Percentiles rank a stretch among this genome's conserved stretches.
Evolutionary conservation across 2,888 invertebrate species (phyloP).

Genomic region (Mantis religiosa): DNA sequence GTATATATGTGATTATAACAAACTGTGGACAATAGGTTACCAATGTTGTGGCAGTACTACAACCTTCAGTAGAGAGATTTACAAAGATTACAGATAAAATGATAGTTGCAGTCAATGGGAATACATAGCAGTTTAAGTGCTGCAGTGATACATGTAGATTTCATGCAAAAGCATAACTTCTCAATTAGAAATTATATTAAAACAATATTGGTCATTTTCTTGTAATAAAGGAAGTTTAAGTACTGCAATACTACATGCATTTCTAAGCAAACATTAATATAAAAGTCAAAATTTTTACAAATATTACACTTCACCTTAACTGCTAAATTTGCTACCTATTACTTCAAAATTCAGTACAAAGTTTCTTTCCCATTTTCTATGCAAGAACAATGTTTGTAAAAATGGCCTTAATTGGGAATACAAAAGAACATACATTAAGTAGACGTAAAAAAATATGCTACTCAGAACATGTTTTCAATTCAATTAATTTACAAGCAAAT

Average conservation of each 20-base stretch:
- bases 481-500: not conserved
- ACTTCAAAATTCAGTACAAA: not conserved
- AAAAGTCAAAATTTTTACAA: not conserved
- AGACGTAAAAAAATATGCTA: not conserved
- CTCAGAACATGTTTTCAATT: not conserved
- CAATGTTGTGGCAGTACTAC: too few species aligned
- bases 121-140: too few species aligned
- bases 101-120: too few species aligned
- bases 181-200: not conserved
- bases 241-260: not conserved
- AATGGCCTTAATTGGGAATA: not conserved
- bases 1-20: too few species aligned
- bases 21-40: too few species aligned
- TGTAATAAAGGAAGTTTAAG: not conserved
- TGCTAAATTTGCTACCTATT: not conserved
- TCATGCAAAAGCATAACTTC: not conserved
- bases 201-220: not conserved
- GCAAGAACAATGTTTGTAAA: not conserved
- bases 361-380: not conserved
- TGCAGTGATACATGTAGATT: too few species aligned
- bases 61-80: too few species aligned
- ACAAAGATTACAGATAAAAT: too few species aligned
- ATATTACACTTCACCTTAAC: not conserved
- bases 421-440: not conserved
- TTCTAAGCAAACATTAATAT: not conserved